Evolutionary conservation across 2,888 invertebrate genomes (phyloP), one percentile per base, ranked within the genome.

Genomic region (Cremastinae sp.): DNA sequence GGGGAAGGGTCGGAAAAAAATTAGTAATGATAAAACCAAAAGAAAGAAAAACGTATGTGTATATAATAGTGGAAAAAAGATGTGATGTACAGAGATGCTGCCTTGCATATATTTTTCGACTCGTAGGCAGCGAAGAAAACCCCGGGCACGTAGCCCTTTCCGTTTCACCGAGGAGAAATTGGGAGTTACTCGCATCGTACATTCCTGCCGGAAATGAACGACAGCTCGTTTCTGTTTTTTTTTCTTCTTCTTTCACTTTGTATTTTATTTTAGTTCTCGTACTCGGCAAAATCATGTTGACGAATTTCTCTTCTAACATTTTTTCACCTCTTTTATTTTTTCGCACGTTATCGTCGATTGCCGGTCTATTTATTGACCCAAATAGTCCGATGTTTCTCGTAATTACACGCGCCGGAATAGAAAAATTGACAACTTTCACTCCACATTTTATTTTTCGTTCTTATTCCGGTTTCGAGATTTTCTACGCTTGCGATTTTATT

Each of bases 91-190:
- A 49, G 64, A 69, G 69, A 59, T 64, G 69, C 41, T 16, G 38
- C 59, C 74, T 73, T 66, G 73, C 69, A 56, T 69, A 62, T 66
- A n/a, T 70, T 70, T 74, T 75, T 54, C 54, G 62, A 61, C 75
- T 49, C 65, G 58, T 61, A 65, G 73, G 70, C 75, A 58, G 68
- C n/a, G 34, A 47, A 16, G 34, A 49, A n/a, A n/a, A 18, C n/a
- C 38, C 22, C 47, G 41, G 65, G 38, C 51, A 7, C 53, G 70
- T 28, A 28, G 28, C 28, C 28, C 28, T 54, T 75, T 70, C 70
- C 58, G 45, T 65, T 71, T 71, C 47, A 53, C 51, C 38, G 59
- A 61, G 61, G 65, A 70, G 65, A 75, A 75, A 71, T 75, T 75
- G 70, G 70, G 75, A 75, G 65, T 75, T 61, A 59, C 41, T 38